phyloP scores from a whole-genome alignment of 2,888 invertebrate species.

The Xestoiulus laeticollis region DNA sequence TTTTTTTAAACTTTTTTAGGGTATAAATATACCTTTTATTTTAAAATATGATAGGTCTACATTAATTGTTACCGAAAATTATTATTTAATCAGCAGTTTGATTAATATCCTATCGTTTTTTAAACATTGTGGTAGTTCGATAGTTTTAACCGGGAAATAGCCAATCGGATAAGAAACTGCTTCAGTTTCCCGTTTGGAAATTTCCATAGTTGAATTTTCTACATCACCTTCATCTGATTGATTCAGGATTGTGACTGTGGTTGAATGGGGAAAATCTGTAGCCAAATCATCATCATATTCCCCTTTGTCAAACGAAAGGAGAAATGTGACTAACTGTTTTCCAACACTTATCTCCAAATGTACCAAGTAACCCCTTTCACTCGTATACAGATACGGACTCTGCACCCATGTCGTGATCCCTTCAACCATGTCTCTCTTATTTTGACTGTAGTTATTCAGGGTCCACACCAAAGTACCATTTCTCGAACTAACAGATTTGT shows the following conservation, averaged over 20 bases:
- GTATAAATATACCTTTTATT: too few species aligned
- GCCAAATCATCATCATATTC: neutral
- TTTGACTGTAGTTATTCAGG: neutral
- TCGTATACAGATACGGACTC: neutral
- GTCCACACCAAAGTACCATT: neutral
- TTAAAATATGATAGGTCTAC: too few species aligned
- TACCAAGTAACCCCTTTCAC: neutral
- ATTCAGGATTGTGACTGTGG: neutral
- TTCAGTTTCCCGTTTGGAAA: neutral
- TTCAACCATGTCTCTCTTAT: neutral
- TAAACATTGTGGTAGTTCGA: neutral
- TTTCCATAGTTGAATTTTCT: neutral
- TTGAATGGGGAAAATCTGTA: neutral
- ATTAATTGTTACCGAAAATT: too few species aligned
- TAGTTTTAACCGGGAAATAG: neutral
- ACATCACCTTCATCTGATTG: neutral
- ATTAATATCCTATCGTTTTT: neutral
- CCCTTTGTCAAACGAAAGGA: neutral
- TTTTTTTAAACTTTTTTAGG: too few species aligned
- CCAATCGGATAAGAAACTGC: neutral
- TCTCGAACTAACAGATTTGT: neutral
- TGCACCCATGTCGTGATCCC: neutral
- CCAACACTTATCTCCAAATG: neutral
- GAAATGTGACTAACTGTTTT: neutral
- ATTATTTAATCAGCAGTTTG: neutral